phyloP scores from a whole-genome alignment of 2,888 invertebrate species.

The Chalcis sispes region DNA sequence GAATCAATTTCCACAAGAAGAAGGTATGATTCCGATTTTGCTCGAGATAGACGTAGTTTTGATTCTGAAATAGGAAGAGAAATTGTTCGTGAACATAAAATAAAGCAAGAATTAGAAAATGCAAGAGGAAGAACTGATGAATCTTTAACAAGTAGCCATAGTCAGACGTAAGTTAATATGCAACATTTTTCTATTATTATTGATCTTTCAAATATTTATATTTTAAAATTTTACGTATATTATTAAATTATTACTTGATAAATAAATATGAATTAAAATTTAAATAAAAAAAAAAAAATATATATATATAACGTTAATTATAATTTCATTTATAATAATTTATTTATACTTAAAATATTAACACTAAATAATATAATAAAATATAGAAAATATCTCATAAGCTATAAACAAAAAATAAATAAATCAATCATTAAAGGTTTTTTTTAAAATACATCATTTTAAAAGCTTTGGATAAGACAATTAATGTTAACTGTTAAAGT shows the following conservation, averaged over 20 bases:
- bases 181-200: neutral
- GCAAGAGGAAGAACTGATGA: slow-evolving; percentile 71
- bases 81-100: slow-evolving; percentile 75
- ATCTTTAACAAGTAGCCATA: slow-evolving; percentile 59
- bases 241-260: neutral
- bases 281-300: too few relatives aligned
- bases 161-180: slow-evolving; percentile 54
- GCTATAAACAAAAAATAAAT: too few relatives aligned
- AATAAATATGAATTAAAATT: neutral
- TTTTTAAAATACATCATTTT: too few relatives aligned
- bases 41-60: slow-evolving; percentile 73
- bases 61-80: slow-evolving; percentile 77
- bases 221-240: too few relatives aligned
- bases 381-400: too few relatives aligned
- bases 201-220: neutral
- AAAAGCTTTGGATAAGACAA: too few relatives aligned
- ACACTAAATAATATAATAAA: too few relatives aligned
- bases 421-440: too few relatives aligned
- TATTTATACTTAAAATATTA: too few relatives aligned
- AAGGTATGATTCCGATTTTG: slow-evolving; percentile 67
- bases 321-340: too few relatives aligned
- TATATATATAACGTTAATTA: too few relatives aligned
- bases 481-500: too few relatives aligned
- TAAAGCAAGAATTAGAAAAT: slow-evolving; percentile 74
- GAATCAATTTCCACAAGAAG: slow-evolving; percentile 63